Conservation (phyloP, 2,797 vertebrate species). For the Lacerta bilineata region DNA sequence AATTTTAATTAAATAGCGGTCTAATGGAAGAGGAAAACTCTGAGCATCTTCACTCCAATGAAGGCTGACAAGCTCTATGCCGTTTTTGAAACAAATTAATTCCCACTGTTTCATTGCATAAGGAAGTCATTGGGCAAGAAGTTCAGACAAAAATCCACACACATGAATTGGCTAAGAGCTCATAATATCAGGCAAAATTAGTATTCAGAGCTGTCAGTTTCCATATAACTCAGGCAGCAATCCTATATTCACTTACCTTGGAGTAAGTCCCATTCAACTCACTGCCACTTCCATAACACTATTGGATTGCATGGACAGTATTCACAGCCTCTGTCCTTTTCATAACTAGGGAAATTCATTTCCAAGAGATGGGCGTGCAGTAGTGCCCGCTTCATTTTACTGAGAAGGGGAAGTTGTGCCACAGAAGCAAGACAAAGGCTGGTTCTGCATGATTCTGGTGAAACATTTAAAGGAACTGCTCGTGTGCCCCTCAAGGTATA, state of each 20-base stretch:
- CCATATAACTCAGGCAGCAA: background rate
- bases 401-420: no score
- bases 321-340: background rate
- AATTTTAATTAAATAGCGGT: conserved; percentile 65
- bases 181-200: conserved; percentile 5
- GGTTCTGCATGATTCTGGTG: no score
- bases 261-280: no score
- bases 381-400: no score
- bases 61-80: conserved; percentile 47
- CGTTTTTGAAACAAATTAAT: conserved; percentile 60
- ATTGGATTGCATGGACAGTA: background rate
- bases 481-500: no score
- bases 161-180: background rate
- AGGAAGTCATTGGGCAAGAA: conserved; percentile 8
- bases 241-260: no score
- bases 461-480: no score
- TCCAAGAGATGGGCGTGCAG: background rate
- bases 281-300: no score
- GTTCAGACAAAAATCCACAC: conserved; percentile 6
- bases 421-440: no score
- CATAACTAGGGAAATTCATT: background rate
- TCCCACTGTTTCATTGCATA: conserved; percentile 14
- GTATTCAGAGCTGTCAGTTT: background rate
- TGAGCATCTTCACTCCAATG: conserved; percentile 47
- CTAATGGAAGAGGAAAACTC: conserved; percentile 46